A percentile compares a stretch with the other conserved stretches of the same genome.
Conservation (phyloP, 2,888 invertebrate species). For the Acrobasis consociella region DNA sequence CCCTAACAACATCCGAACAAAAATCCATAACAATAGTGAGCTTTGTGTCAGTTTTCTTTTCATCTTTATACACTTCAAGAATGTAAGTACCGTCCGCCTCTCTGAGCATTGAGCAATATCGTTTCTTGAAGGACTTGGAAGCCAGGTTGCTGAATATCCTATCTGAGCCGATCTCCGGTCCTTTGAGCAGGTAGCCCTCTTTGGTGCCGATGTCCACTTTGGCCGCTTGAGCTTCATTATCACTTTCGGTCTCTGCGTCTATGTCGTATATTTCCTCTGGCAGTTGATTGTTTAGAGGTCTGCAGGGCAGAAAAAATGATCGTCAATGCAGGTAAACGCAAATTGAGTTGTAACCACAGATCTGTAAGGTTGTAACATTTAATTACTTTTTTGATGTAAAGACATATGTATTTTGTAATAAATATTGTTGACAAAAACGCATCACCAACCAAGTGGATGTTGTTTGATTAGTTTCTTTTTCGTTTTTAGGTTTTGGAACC, state of each 20-base stretch:
- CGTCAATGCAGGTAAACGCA: background rate
- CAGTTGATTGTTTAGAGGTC: constrained; percentile 65
- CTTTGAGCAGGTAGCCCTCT: constrained; percentile 95
- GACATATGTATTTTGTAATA: too few relatives aligned
- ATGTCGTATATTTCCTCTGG: constrained; percentile 94
- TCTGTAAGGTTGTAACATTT: too few relatives aligned
- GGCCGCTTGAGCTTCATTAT: constrained; percentile 87
- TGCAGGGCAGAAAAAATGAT: constrained; percentile 35
- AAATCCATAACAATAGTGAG: constrained; percentile 97
- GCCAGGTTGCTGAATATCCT: constrained; percentile 95
- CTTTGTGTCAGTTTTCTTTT: constrained; percentile 94
- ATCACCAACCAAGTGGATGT: too few relatives aligned
- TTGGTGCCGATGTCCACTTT: constrained; percentile 92
- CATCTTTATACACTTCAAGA: constrained; percentile 96
- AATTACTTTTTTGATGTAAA: too few relatives aligned
- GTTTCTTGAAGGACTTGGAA: constrained; percentile 95
- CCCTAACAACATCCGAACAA: constrained; percentile 94
- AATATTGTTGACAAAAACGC: too few relatives aligned
- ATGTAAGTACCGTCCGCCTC: constrained; percentile 96
- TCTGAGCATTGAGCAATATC: constrained; percentile 93
- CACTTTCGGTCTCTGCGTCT: constrained; percentile 92
- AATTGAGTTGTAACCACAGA: background rate
- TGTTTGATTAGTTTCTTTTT: too few relatives aligned
- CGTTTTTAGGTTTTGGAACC: too few relatives aligned
- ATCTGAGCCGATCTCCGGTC: constrained; percentile 94